These are phyloP conservation scores for Dermochelys coriacea DNA, from an alignment of 2,797 vertebrate species.

Conservation along the genomic window DNA sequence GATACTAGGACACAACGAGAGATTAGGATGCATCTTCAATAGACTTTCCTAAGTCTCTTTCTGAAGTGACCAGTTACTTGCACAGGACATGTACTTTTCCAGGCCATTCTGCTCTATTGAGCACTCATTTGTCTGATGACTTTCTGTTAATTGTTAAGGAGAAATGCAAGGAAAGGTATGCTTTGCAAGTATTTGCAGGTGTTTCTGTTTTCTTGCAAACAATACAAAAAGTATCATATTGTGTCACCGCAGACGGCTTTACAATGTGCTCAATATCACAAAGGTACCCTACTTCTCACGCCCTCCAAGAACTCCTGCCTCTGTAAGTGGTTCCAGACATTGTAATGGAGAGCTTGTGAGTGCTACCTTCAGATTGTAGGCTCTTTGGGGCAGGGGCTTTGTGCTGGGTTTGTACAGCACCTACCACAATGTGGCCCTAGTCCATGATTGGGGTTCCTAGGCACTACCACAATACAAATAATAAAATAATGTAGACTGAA, in stretches of 20 bases:
- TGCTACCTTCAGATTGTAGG: neutral
- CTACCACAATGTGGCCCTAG: neutral
- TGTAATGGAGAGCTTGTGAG: neutral
- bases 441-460: neutral
- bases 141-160: slow-evolving; percentile 41
- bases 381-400: neutral
- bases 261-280: neutral
- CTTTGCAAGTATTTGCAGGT: neutral
- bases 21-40: neutral
- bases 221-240: neutral
- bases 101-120: neutral
- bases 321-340: neutral
- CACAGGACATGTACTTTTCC: slow-evolving; percentile 6
- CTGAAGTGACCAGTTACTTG: neutral
- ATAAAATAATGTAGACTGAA: neutral
- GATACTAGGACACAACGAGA: neutral
- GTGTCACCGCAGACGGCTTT: neutral
- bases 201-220: neutral
- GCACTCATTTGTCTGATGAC: neutral
- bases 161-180: slow-evolving; percentile 24
- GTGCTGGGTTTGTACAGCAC: neutral
- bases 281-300: neutral
- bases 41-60: neutral
- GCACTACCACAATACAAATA: neutral
- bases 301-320: neutral